A percentile compares a stretch with the other conserved stretches of the same genome.
phyloP scores from a whole-genome alignment of 1,140 invertebrate genomes.

The Drosophila lacteicornis region DNA sequence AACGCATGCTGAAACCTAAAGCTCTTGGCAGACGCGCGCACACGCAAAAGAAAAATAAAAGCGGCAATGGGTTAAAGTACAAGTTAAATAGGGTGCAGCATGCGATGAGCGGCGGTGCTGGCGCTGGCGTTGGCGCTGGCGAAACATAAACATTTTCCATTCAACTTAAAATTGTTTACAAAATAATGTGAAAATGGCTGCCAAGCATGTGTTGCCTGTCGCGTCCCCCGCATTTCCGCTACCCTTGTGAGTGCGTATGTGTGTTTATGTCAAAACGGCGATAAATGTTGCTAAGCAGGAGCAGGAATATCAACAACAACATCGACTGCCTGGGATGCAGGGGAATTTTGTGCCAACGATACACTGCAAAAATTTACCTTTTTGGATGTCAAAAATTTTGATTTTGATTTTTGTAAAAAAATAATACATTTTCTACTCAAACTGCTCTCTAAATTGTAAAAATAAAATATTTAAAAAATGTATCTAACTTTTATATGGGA shows the following conservation, averaged over 20 bases:
- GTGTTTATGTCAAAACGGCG: conserved; percentile 73
- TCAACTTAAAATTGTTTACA: conserved; percentile 83
- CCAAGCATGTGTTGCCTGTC: conserved; percentile 77
- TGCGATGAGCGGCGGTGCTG: conserved; percentile 46
- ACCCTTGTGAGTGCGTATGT: conserved; percentile 28
- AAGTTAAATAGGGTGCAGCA: conserved; percentile 78
- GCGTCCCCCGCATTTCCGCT: background rate
- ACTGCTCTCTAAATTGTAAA: too few species aligned
- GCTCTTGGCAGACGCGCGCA: conserved; percentile 28
- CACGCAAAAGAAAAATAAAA: conserved; percentile 48
- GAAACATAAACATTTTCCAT: conserved; percentile 80
- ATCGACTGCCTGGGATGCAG: conserved; percentile 42
- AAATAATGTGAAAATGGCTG: conserved; percentile 82
- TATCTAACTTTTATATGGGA: too few species aligned
- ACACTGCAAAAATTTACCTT: background rate
- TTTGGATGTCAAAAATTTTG: background rate
- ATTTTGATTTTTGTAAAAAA: background rate
- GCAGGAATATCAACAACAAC: conserved; percentile 55
- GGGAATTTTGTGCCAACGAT: conserved; percentile 46
- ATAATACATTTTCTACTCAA: background rate
- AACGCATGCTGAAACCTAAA: conserved; percentile 52
- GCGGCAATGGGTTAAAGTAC: conserved; percentile 52
- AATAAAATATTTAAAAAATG: too few species aligned
- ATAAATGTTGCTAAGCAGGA: conserved; percentile 80
- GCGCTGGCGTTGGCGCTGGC: conserved; percentile 13